phyloP scores from a whole-genome alignment of 2,888 invertebrate genomes.

The Flexamia atlantica region DNA sequence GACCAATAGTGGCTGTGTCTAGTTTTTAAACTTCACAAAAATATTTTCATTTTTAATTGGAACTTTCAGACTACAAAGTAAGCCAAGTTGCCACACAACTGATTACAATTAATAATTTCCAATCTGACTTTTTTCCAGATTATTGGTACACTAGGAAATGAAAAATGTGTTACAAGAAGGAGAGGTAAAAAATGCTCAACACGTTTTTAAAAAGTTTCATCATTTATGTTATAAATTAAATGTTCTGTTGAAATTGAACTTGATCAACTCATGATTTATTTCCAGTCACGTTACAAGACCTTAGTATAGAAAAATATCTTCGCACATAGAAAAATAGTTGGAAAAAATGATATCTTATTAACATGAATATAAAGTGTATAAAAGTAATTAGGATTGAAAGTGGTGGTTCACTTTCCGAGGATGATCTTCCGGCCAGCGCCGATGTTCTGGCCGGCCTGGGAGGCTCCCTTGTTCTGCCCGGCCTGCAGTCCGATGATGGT shows the following conservation, averaged over 20 bases:
- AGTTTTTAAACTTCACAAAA: no score
- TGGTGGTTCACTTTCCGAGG: constrained; percentile 84
- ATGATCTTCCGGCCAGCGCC: constrained; percentile 95
- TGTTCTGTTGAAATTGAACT: not conserved
- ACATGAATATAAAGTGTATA: constrained; percentile 19
- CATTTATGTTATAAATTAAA: constrained; percentile 1
- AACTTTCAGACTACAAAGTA: no score
- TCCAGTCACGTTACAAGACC: not conserved
- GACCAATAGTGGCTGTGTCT: no score
- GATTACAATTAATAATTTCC: no score
- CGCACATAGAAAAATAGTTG: constrained; percentile 16
- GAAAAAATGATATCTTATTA: not conserved
- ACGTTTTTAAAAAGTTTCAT: not conserved
- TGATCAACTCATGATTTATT: not conserved
- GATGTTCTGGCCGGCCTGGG: constrained; percentile 93
- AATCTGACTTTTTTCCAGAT: no score
- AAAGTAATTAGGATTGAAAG: not conserved
- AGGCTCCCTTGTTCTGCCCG: constrained; percentile 97
- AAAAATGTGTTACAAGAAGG: not conserved
- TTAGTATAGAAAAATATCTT: no score
- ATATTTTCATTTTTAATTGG: no score
- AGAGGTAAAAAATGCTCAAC: not conserved
- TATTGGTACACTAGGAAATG: no score
- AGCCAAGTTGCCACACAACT: no score
- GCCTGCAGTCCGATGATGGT: constrained; percentile 96